These are phyloP conservation scores for Pterobdella sp. DNA, from an alignment of 2,888 invertebrate species.

Conservation along the genomic window DNA sequence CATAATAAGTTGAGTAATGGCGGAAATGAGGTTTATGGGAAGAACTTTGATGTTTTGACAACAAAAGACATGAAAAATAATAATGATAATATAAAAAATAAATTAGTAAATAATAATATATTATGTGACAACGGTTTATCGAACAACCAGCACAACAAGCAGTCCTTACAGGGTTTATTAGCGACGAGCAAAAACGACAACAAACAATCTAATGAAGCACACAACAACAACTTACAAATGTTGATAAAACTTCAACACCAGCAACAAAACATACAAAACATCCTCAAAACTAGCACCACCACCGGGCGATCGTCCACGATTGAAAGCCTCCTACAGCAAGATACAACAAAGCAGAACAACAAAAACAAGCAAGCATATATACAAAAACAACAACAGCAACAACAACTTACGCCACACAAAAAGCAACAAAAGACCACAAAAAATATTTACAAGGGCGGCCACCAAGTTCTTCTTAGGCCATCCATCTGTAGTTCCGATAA, in stretches of 20 bases:
- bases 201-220: neutral
- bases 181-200: slow-evolving; percentile 4
- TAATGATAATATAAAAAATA: neutral
- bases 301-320: slow-evolving; percentile 4
- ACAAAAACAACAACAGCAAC: neutral
- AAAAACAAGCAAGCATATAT: neutral
- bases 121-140: neutral
- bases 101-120: neutral
- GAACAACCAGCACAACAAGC: neutral
- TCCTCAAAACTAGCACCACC: neutral
- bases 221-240: slow-evolving; percentile 17
- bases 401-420: neutral
- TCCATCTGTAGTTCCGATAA: slow-evolving; percentile 18
- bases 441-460: slow-evolving; percentile 3
- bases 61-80: neutral
- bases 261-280: slow-evolving; percentile 1
- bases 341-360: neutral
- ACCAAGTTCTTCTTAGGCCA: slow-evolving; percentile 19
- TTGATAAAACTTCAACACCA: neutral
- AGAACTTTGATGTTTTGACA: neutral
- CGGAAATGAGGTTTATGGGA: neutral
- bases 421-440: neutral
- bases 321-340: slow-evolving; percentile 15
- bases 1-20: neutral
- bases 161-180: slow-evolving; percentile 3